phyloP scores from a whole-genome alignment of 2,113 vertebrate species.

The Todiramphus saurophagus region DNA sequence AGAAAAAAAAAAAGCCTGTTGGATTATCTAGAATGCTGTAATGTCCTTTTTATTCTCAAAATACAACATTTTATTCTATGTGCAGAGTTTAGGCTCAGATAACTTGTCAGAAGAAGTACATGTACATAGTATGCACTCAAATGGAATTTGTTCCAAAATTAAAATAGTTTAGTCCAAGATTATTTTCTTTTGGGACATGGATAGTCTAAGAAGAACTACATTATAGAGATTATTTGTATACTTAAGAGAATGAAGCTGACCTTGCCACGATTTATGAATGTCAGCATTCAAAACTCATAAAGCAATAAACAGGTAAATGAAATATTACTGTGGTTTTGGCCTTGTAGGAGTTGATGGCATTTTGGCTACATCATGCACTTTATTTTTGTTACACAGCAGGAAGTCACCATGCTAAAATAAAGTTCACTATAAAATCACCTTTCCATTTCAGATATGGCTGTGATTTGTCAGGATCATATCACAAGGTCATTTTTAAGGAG shows the following conservation, averaged over 20 bases:
- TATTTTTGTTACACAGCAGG: constrained; percentile 1
- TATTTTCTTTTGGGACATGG: neutral
- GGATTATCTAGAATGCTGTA: neutral
- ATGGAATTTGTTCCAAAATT: neutral
- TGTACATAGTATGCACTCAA: neutral
- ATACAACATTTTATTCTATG: neutral
- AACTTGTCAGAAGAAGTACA: neutral
- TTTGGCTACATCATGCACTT: constrained; percentile 1
- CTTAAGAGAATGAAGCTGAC: neutral
- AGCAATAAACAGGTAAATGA: neutral
- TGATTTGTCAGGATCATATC: constrained; percentile 34
- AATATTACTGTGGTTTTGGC: neutral
- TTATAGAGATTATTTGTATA: neutral
- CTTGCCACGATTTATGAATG: neutral
- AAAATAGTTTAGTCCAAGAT: neutral
- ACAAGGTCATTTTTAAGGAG: constrained; percentile 36
- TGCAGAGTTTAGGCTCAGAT: neutral
- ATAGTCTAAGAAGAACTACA: neutral
- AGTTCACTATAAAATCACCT: neutral
- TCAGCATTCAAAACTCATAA: neutral
- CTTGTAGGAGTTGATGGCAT: neutral
- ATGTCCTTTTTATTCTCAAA: neutral
- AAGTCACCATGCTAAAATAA: constrained; percentile 11
- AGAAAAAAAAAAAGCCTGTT: neutral
- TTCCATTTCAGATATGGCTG: constrained; percentile 11